Evolutionary conservation across 2,888 invertebrate genomes (phyloP), one percentile per base, ranked within the genome.

Genomic region (Erebia aethiops): DNA sequence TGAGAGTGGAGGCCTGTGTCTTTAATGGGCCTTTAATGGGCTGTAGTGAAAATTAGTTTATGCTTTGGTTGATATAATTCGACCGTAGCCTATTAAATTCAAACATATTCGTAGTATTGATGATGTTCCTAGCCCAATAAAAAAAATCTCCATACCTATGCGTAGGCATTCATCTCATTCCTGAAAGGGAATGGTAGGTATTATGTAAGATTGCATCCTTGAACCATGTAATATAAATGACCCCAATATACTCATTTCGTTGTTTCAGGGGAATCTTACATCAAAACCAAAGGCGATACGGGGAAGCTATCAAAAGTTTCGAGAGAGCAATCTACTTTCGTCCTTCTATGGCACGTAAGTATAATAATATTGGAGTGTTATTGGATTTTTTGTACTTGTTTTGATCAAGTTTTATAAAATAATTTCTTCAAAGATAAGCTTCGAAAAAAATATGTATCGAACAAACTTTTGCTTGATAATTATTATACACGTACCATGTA

Each of bases 301-400:
- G 97, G 80, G 97, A 97, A 87, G 98, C 98, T 75, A 96, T 98
- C 84, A 95, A 96, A 87, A 98, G 98, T 93, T 98, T 98, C 91
- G 96, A 97, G 89, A 95, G 96, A 83, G 98, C 98, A 78, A 98
- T 98, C 86, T 96, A 97, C 90, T 98, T 97, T 93, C 95, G 99
- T 89, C 98, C 98, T 77, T 97, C 97, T 82, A 95, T 99, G 91
- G 98, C 98, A 87, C 95, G 98, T 98, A 95, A 97, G 97, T 97
- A 88, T 75, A 72, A 61, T 58, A 35, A 58, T 58, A 46, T 65
- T 18, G 56, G 63, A 65, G 21, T 73, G 41, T 73, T 73, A 69
- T 68, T 64, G 52, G 35, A 60, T 61, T 69, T 63, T 70, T 56
- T 41, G 1, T 58, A 57, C 8, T 13, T 10, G 51, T 49, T 54